These are phyloP conservation scores for Tiliacea citrago DNA, from an alignment of 2,888 invertebrate genomes.

Conservation along the genomic window DNA sequence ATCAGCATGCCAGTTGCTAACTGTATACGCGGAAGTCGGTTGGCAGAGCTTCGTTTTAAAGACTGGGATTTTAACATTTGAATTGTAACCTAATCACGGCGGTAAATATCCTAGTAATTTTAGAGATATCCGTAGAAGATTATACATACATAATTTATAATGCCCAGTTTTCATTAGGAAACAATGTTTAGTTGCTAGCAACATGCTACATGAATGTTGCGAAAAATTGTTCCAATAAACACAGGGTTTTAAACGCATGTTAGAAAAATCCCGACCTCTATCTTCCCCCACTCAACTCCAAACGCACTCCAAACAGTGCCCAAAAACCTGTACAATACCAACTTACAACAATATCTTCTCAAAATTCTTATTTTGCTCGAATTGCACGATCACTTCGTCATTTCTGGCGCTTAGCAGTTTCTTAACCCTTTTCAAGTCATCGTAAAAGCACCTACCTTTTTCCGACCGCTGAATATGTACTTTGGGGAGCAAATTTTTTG, in stretches of 20 bases:
- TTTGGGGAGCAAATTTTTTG: conserved; percentile 83
- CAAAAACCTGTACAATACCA: conserved; percentile 51
- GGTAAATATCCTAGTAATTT: neutral
- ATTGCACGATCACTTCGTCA: conserved; percentile 77
- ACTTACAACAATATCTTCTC: conserved; percentile 80
- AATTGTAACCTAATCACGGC: neutral
- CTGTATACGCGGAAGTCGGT: conserved; percentile 40
- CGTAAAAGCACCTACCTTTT: conserved; percentile 82
- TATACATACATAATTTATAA: neutral
- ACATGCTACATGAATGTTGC: neutral
- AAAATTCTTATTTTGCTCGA: conserved; percentile 68
- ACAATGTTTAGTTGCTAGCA: neutral
- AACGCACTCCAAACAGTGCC: conserved; percentile 51
- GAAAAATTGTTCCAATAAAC: neutral
- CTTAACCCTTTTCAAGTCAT: conserved; percentile 83
- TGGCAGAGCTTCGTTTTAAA: conserved; percentile 20
- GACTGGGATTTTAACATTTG: conserved; percentile 16
- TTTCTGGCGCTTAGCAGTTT: conserved; percentile 78
- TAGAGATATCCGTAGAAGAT: neutral
- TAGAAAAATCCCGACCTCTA: neutral
- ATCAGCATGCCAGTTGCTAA: conserved; percentile 38
- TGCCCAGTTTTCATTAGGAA: neutral
- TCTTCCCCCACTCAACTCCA: neutral
- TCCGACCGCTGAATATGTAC: conserved; percentile 83
- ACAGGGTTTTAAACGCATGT: neutral